phyloP scores from a whole-genome alignment of 2,113 vertebrate genomes.

The Turnix velox region DNA sequence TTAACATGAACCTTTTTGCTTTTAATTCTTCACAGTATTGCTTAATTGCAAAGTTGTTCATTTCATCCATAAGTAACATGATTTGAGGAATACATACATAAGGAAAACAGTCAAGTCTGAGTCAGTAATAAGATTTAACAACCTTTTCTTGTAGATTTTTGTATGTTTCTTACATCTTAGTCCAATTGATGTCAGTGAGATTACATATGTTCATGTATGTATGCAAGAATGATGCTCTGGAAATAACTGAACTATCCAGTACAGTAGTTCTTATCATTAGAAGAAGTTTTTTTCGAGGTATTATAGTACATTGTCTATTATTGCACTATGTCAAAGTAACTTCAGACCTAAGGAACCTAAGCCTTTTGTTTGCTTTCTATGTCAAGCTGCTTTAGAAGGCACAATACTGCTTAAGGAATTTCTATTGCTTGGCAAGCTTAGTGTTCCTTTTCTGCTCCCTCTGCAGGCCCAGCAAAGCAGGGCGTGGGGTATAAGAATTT shows the following conservation, averaged over 20 bases:
- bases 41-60: background rate
- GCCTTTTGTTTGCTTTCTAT: background rate
- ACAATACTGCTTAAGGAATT: background rate
- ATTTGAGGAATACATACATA: background rate
- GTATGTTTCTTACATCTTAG: background rate
- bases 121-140: background rate
- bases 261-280: background rate
- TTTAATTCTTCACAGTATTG: background rate
- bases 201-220: background rate
- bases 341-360: background rate
- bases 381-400: background rate
- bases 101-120: background rate
- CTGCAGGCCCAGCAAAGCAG: background rate
- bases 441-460: background rate
- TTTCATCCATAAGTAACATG: background rate
- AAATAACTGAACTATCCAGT: slow-evolving; percentile 7
- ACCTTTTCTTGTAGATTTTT: background rate
- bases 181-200: background rate
- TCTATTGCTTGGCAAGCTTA: background rate
- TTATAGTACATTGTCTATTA: rapidly evolving
- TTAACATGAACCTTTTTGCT: background rate
- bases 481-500: background rate
- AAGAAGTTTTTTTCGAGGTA: background rate
- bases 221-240: background rate
- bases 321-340: background rate